Base-by-base conservation (phyloP, 2,888 invertebrate species). In the Andrena praecox region DNA sequence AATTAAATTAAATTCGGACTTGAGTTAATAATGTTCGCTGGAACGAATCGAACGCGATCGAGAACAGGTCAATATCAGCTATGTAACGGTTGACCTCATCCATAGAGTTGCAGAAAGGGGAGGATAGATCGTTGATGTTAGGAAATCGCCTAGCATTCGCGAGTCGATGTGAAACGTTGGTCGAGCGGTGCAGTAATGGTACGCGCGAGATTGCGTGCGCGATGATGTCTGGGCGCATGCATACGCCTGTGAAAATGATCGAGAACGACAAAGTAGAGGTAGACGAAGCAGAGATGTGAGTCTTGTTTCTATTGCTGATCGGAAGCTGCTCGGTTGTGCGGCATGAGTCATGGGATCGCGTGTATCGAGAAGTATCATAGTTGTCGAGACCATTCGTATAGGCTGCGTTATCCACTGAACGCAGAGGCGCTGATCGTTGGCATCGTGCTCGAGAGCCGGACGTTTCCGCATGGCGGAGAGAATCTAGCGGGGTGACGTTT, bases 331-430 rank as follows among this genome's bases (percentile, higher is more conserved):
- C 60, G 35, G 33, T 71, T 24, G 62, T 76, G 68, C 33, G 29
- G 66, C 10, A 69, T 82, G 67, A 75, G 60, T 80, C 73, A 27
- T 20, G 64, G 29, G 64, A 54, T 50, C 59, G 31, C 50, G 80
- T 48, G 80, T 66, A 71, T 70, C 70, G 74, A 12, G 42, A 75
- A 68, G 71, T 64, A 42, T 42, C 42, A 16, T 16, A 56, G 33
- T 10, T 24, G 29, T 12, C 64, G 82, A 82, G 83, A 83, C 77
- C 83, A 83, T 77, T 82, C 82, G 77, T 82, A 73, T 64, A 12
- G 8, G 7, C 35, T 6, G 33, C 16, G 5, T 12, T 29, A 8
- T 6, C 12, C 20, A 5, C 1, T 1, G 42, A 42, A 42, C 42
- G 42, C 42, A 4, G 12, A 42, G 12, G 16, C 42, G 12, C 0